A percentile compares a stretch with the other conserved stretches of the same genome.
These are phyloP conservation scores for Drosophila lutescens DNA, from an alignment of 2,888 invertebrate genomes.

Conservation along the genomic window DNA sequence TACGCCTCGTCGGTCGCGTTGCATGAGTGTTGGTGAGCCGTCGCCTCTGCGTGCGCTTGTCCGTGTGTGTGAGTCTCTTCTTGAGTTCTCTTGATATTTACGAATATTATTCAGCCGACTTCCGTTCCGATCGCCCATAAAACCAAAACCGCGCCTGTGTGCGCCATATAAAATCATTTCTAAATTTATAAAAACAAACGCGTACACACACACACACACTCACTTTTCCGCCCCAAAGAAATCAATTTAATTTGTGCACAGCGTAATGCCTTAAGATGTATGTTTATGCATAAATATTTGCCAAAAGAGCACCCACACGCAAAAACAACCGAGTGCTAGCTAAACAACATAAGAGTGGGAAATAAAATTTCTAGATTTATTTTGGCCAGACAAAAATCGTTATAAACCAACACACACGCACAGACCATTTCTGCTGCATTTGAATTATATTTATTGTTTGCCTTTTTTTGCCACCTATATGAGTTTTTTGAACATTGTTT, in stretches of 20 bases:
- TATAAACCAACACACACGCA: conserved; percentile 1
- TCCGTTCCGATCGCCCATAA: conserved; percentile 54
- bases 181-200: conserved; percentile 67
- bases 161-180: conserved; percentile 67
- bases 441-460: conserved; percentile 41
- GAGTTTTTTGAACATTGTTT: conserved; percentile 49
- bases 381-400: conserved; percentile 18
- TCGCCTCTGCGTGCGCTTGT: conserved; percentile 14
- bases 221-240: conserved; percentile 19
- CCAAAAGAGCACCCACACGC: conserved; percentile 19
- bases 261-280: conserved; percentile 30
- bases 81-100: conserved; percentile 31
- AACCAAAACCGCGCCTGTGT: conserved; percentile 7
- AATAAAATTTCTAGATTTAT: conserved; percentile 42
- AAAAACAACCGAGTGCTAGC: conserved; percentile 18
- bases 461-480: conserved; percentile 37
- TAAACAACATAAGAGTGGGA: conserved; percentile 41
- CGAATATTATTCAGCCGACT: conserved; percentile 37
- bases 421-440: conserved; percentile 22
- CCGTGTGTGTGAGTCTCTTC: conserved; percentile 28
- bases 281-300: conserved; percentile 38
- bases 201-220: conserved; percentile 13
- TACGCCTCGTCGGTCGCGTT: conserved; percentile 44
- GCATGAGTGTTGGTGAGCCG: conserved; percentile 24
- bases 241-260: conserved; percentile 49